Evolutionary conservation across 2,888 invertebrate genomes (phyloP).

Genomic region (Ligdia adustata): DNA sequence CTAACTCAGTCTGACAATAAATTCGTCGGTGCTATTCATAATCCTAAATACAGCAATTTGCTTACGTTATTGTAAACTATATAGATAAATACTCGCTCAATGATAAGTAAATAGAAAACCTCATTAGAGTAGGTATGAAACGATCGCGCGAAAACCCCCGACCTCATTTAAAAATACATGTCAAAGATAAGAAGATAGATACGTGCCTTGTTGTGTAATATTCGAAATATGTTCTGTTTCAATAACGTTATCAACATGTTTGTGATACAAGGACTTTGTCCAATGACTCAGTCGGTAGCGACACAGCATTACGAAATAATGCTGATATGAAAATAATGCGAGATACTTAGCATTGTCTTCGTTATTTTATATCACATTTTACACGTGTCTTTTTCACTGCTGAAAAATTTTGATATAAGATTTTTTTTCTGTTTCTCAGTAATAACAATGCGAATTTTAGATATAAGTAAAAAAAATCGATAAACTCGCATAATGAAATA

Average conservation of each 20-base stretch:
- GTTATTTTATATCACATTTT: constrained; percentile 17
- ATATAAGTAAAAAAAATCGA: too few species aligned
- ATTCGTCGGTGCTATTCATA: too few species aligned
- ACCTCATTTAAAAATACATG: constrained; percentile 30
- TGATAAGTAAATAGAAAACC: not conserved
- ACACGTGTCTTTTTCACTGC: constrained; percentile 13
- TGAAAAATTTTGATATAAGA: not conserved
- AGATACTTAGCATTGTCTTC: constrained; percentile 25
- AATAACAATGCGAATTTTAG: not conserved
- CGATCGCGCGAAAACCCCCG: constrained; percentile 17
- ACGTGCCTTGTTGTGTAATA: constrained; percentile 37
- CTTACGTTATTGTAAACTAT: too few species aligned
- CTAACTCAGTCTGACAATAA: too few species aligned
- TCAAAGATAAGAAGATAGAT: constrained; percentile 31
- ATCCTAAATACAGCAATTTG: too few species aligned
- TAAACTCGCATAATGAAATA: too few species aligned
- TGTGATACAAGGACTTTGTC: constrained; percentile 45
- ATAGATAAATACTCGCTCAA: not conserved
- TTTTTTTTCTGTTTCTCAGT: not conserved
- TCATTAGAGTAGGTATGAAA: not conserved
- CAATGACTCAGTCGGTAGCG: constrained; percentile 46
- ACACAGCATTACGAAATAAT: constrained; percentile 41
- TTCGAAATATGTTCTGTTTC: constrained; percentile 41
- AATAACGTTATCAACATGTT: constrained; percentile 43
- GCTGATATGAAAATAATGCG: constrained; percentile 36